phyloP scores from a whole-genome alignment of 2,888 invertebrate genomes.

The Rhagium mordax region DNA sequence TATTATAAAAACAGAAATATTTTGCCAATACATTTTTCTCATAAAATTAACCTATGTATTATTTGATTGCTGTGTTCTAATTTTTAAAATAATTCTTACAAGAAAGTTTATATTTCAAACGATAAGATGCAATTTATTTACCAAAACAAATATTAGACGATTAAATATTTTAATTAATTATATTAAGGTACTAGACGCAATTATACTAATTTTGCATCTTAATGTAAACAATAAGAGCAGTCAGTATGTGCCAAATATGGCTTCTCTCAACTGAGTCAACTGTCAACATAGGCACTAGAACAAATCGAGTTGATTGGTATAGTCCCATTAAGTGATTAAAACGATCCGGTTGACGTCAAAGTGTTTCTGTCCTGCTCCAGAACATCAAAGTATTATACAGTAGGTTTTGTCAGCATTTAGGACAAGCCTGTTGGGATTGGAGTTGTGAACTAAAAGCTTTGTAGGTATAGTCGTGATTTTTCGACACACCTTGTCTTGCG shows the following conservation, averaged over 20 bases:
- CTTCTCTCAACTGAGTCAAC: background rate
- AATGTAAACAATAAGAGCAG: too few species aligned
- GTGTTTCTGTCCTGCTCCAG: slow-evolving; percentile 20
- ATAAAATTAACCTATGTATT: too few species aligned
- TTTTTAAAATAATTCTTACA: too few species aligned
- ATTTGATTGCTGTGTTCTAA: too few species aligned
- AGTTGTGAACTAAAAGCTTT: slow-evolving; percentile 15
- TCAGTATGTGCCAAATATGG: background rate
- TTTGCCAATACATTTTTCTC: too few species aligned
- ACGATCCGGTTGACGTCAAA: slow-evolving; percentile 23
- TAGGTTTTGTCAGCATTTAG: slow-evolving; percentile 12
- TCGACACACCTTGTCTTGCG: slow-evolving; percentile 19
- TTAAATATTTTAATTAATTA: too few species aligned
- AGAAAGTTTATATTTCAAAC: too few species aligned
- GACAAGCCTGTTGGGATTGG: background rate
- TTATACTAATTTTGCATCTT: too few species aligned
- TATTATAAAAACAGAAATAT: too few species aligned
- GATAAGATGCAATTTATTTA: too few species aligned
- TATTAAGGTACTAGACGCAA: too few species aligned
- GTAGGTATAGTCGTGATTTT: slow-evolving; percentile 8
- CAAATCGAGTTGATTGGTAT: slow-evolving; percentile 32
- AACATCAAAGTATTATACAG: slow-evolving; percentile 25
- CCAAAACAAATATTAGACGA: too few species aligned
- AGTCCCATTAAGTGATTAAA: slow-evolving; percentile 34
- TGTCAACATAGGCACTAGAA: slow-evolving; percentile 25